Percentiles rank a stretch among this genome's conserved stretches.
Evolutionary conservation across 2,797 vertebrate species (phyloP).

Genomic region (Melanogrammus aeglefinus): DNA sequence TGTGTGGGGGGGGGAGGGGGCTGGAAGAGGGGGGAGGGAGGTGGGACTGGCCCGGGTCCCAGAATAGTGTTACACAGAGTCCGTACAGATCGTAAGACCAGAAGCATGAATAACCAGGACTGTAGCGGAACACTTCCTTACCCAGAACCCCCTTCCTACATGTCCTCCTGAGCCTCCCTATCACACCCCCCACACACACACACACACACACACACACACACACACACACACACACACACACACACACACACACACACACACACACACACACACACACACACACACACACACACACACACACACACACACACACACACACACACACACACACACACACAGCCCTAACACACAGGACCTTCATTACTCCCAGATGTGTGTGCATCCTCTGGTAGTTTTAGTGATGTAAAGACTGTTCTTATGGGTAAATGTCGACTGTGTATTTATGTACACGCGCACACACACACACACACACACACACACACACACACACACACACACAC

Average conservation of each 20-base stretch:
- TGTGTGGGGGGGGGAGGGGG: neutral
- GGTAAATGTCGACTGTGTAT: too few species aligned
- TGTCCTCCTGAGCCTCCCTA: neutral
- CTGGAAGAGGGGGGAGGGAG: conserved; percentile 26
- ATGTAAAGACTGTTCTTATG: conserved; percentile 34
- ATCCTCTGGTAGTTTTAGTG: conserved; percentile 43
- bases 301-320: neutral
- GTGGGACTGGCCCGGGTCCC: conserved; percentile 48
- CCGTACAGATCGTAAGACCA: conserved; percentile 48
- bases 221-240: conserved; percentile 4
- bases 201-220: neutral
- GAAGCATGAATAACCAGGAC: conserved; percentile 46
- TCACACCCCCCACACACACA: neutral
- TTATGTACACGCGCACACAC: too few species aligned
- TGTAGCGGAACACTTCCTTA: conserved; percentile 51
- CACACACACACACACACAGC: conserved; percentile 13
- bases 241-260: neutral
- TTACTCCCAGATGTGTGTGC: conserved; percentile 70
- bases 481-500: too few species aligned
- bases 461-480: too few species aligned
- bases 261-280: conserved; percentile 4
- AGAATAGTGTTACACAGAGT: conserved; percentile 33
- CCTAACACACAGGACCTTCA: conserved; percentile 37
- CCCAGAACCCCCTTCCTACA: conserved; percentile 14
- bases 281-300: neutral